These are phyloP conservation scores for Temnothorax longispinosus DNA, from an alignment of 1,140 invertebrate species.

Conservation along the genomic window DNA sequence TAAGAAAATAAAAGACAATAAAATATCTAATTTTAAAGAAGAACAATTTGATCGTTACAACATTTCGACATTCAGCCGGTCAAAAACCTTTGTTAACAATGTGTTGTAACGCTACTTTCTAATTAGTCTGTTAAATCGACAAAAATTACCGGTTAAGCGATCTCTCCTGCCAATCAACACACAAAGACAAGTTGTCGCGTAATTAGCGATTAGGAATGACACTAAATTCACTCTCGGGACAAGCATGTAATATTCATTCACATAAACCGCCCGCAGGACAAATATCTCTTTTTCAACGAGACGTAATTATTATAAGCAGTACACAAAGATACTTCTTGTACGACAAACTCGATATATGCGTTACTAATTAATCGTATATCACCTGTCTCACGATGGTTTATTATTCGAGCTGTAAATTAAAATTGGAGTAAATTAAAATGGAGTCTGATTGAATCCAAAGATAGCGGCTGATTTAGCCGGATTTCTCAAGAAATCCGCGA, in stretches of 20 bases:
- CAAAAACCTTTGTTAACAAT: slow-evolving; percentile 30
- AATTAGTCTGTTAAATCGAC: slow-evolving; percentile 42
- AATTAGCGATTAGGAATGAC: slow-evolving; percentile 23
- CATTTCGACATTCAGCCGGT: slow-evolving; percentile 1
- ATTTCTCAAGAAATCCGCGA: neutral
- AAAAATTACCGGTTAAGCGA: slow-evolving; percentile 47
- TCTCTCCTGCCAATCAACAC: slow-evolving; percentile 1
- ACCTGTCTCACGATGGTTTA: slow-evolving; percentile 48
- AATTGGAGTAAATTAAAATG: slow-evolving; percentile 69
- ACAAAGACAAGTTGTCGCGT: neutral
- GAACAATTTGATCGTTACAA: neutral
- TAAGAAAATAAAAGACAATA: neutral
- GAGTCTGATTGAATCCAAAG: slow-evolving; percentile 75
- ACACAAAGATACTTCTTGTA: neutral
- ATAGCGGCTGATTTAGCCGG: slow-evolving; percentile 72
- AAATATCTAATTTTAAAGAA: slow-evolving; percentile 2
- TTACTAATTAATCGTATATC: slow-evolving; percentile 35
- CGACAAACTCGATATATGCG: neutral
- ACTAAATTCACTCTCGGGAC: slow-evolving; percentile 1
- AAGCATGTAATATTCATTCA: slow-evolving; percentile 23
- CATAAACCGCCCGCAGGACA: neutral
- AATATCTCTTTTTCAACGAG: neutral
- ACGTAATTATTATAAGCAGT: neutral
- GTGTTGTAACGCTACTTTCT: slow-evolving; percentile 49
- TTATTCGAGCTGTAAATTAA: slow-evolving; percentile 75